A percentile compares a stretch with the other conserved stretches of the same genome.
phyloP scores from a whole-genome alignment of 1,140 invertebrate species.

The Aplysia californica region DNA sequence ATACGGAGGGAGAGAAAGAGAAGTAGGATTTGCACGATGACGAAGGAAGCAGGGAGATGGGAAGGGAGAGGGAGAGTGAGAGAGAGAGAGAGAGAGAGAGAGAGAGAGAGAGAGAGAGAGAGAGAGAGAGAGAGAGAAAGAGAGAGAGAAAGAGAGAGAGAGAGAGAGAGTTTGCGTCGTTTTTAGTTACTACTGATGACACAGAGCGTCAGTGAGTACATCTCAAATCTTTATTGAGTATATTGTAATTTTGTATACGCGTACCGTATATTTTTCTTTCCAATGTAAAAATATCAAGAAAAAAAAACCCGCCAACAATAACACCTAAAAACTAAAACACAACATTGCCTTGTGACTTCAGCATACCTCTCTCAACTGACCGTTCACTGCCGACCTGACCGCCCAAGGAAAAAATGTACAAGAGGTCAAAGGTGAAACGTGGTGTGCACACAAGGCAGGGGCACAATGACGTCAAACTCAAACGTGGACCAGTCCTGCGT shows the following conservation, averaged over 20 bases:
- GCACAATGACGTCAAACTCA: no score
- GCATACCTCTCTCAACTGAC: no score
- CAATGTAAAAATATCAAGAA: background rate
- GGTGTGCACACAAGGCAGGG: no score
- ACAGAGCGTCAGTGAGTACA: background rate
- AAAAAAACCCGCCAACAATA: background rate
- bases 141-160: background rate
- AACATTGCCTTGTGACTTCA: no score
- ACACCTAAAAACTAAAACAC: no score
- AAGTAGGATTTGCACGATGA: background rate
- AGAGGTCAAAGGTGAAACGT: no score
- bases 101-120: conserved; percentile 8
- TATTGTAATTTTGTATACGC: background rate
- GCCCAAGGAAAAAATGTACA: no score
- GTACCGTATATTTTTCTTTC: no score
- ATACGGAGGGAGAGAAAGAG: background rate
- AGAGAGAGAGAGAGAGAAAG: background rate
- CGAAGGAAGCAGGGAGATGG: background rate
- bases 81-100: conserved; percentile 18
- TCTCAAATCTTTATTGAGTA: background rate
- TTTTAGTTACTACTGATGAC: no score
- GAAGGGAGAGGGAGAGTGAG: conserved; percentile 9
- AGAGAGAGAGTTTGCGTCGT: no score
- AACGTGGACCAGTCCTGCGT: no score
- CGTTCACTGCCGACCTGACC: no score